phyloP scores from a whole-genome alignment of 2,113 vertebrate genomes.

The Cyprinodon brontotheroides region DNA sequence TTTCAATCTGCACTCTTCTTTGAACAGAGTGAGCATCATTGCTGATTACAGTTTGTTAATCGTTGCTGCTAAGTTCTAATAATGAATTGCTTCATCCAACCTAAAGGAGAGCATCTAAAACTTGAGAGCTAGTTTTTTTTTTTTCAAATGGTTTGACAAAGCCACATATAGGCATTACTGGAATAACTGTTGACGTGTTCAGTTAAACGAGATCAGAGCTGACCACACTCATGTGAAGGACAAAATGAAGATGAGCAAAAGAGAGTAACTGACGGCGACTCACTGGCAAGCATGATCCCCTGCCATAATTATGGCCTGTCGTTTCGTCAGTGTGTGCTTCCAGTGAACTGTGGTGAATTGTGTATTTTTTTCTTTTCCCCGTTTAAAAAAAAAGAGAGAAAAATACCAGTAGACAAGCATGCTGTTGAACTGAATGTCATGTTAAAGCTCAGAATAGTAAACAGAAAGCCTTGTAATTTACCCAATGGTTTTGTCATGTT shows the following conservation, averaged over 20 bases:
- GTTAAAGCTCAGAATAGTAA: slow-evolving; percentile 74
- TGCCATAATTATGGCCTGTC: slow-evolving; percentile 72
- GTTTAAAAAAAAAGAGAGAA: slow-evolving; percentile 53
- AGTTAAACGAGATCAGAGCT: slow-evolving; percentile 52
- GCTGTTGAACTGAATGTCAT: slow-evolving; percentile 75
- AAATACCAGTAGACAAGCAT: slow-evolving; percentile 29
- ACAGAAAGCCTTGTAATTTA: slow-evolving; percentile 84
- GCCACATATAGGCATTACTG: slow-evolving; percentile 55
- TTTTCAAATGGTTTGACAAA: slow-evolving; percentile 29
- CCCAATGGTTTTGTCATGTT: slow-evolving; percentile 76
- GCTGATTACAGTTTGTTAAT: slow-evolving; percentile 10
- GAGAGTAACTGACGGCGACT: slow-evolving; percentile 56
- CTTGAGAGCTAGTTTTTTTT: slow-evolving; percentile 10
- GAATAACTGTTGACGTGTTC: slow-evolving; percentile 58
- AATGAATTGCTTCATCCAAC: slow-evolving; percentile 29
- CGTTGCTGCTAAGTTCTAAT: slow-evolving; percentile 25
- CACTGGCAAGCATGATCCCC: slow-evolving; percentile 52
- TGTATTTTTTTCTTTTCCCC: slow-evolving; percentile 64
- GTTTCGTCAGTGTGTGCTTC: slow-evolving; percentile 72
- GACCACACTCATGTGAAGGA: slow-evolving; percentile 52
- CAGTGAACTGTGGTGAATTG: slow-evolving; percentile 70
- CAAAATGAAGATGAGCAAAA: slow-evolving; percentile 73
- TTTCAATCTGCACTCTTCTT: slow-evolving; percentile 8
- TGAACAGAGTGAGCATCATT: slow-evolving; percentile 7
- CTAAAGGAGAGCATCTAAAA: slow-evolving; percentile 12